Conservation (phyloP, 2,797 vertebrate genomes). For the Falco peregrinus region DNA sequence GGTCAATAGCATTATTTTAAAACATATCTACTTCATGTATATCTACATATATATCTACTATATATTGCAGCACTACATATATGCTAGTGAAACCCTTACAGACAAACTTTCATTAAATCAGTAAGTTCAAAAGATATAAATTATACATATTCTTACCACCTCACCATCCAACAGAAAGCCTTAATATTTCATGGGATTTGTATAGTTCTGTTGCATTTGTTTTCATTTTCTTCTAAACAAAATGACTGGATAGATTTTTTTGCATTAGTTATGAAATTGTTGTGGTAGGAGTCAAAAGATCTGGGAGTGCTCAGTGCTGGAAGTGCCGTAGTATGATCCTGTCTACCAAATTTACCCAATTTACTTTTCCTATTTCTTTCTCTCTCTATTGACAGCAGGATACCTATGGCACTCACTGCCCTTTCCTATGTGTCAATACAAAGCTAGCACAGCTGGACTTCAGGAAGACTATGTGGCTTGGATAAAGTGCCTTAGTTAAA, state of each 20-base stretch:
- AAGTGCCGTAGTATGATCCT: background rate
- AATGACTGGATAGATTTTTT: background rate
- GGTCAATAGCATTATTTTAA: background rate
- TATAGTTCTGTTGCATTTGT: background rate
- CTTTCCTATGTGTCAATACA: background rate
- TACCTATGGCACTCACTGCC: background rate
- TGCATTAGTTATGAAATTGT: background rate
- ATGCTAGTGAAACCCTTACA: background rate
- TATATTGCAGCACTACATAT: background rate
- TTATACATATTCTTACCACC: background rate
- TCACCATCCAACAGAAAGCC: background rate
- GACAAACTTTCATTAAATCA: background rate
- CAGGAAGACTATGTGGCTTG: background rate
- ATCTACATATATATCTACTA: background rate
- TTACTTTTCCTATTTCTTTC: background rate
- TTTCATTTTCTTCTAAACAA: background rate
- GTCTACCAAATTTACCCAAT: background rate
- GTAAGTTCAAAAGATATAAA: background rate
- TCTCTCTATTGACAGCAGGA: background rate
- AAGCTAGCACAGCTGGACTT: background rate
- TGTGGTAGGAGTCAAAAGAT: background rate
- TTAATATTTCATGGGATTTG: background rate
- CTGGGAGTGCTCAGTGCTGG: background rate
- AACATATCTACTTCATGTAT: background rate
- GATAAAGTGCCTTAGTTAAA: background rate